Base-by-base conservation (phyloP, 2,797 vertebrate genomes). In the Molossus molossus region DNA sequence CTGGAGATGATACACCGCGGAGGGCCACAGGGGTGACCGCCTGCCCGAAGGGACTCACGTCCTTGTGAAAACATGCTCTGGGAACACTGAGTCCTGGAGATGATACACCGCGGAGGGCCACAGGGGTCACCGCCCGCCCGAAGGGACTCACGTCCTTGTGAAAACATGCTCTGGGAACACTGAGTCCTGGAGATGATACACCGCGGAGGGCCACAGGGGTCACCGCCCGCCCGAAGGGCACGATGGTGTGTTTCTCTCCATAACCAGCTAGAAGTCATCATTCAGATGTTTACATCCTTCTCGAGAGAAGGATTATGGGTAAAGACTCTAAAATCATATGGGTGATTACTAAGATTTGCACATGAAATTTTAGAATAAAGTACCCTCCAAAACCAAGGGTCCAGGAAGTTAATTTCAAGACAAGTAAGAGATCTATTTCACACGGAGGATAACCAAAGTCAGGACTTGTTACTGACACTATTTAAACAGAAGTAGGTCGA, bases 371-470 rank as follows among this genome's bases (percentile, higher is more conserved):
- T 48, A 70, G 75, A 69, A 40, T 72, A 75, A 60, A 27, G 58
- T 14, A 13, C 4, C 6, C 3, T 6, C 79, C 13, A 50, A 48
- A 89, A 55, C 15, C 5, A 25, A 73, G 53, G 21, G 14, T 17
- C 37, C 58, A 58, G 40, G 20, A 48, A 29, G 57, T 50, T 67
- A 73, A 88, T 53, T 83, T 80, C 29, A 57, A 84, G 90, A 70
- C 45, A 17, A 45, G 10, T 37, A 64, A 70, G 65, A 80, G 50
- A 20, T 17, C 20, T 50, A 6, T 25, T 53, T 84, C 37, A 73
- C 53, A 13, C 5, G 55, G n/a, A 58, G 23, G 53, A 18, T 12
- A 25, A 14, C 0, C 15, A 67, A n/a, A 0, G 7, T 40, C 0
- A 29, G 82, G 33, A 20, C 3, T 21, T 3, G 21, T 37, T 3